Conservation (phyloP, 2,888 invertebrate species). For the Chamaedrilus cognettii region DNA sequence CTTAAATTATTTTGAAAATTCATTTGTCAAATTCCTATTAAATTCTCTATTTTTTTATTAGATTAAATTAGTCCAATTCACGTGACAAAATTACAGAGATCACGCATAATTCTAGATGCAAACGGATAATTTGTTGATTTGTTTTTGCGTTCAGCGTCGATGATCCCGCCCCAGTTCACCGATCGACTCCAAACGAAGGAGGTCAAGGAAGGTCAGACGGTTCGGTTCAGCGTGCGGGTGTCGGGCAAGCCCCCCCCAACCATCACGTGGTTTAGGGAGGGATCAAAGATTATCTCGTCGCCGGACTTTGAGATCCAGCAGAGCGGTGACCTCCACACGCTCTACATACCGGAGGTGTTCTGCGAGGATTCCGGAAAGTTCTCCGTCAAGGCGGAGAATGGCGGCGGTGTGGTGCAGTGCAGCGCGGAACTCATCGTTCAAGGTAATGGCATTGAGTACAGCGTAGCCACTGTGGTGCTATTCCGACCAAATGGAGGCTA, state of each 20-base stretch:
- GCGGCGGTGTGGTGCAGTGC: slow-evolving; percentile 65
- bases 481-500: neutral
- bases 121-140: too few relatives aligned
- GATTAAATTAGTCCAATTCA: too few relatives aligned
- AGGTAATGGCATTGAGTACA: slow-evolving; percentile 44
- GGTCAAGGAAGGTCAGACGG: slow-evolving; percentile 60
- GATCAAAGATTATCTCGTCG: slow-evolving; percentile 59
- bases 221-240: slow-evolving; percentile 53
- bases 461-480: neutral
- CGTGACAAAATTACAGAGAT: too few relatives aligned
- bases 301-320: slow-evolving; percentile 57
- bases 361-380: slow-evolving; percentile 60
- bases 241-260: slow-evolving; percentile 53
- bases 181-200: slow-evolving; percentile 75
- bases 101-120: too few relatives aligned
- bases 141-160: slow-evolving; percentile 68
- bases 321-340: slow-evolving; percentile 68
- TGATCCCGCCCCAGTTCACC: slow-evolving; percentile 79
- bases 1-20: too few relatives aligned
- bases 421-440: slow-evolving; percentile 75
- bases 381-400: slow-evolving; percentile 55
- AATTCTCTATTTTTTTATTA: too few relatives aligned
- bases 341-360: slow-evolving; percentile 71
- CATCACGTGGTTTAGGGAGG: slow-evolving; percentile 58
- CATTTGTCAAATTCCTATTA: too few relatives aligned